Conservation (phyloP, 2,113 vertebrate genomes). For the Pollimyrus isidori region DNA sequence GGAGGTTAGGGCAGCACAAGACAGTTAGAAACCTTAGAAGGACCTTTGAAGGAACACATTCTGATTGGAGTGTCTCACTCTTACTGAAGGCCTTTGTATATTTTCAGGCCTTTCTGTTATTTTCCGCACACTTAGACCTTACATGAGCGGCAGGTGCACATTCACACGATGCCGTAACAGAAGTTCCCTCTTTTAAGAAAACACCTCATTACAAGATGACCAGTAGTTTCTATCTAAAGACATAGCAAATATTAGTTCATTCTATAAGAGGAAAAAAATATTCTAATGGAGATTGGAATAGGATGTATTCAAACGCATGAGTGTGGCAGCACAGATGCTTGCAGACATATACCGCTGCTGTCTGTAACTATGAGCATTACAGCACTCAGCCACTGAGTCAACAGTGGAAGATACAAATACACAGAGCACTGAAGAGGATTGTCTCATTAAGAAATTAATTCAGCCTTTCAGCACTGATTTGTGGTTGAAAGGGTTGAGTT, state of each 20-base stretch:
- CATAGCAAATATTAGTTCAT: background rate
- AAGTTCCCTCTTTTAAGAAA: background rate
- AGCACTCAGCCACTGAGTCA: background rate
- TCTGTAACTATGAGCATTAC: background rate
- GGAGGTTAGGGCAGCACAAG: background rate
- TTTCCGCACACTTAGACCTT: background rate
- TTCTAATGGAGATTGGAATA: background rate
- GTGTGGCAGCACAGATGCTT: background rate
- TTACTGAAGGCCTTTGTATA: background rate
- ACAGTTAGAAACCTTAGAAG: background rate
- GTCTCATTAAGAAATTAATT: background rate
- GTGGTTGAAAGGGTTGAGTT: background rate
- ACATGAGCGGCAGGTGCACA: background rate
- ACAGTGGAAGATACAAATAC: background rate
- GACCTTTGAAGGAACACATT: background rate
- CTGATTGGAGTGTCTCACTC: background rate
- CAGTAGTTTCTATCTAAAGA: background rate
- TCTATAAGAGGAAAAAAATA: background rate
- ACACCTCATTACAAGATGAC: background rate
- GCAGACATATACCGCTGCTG: background rate
- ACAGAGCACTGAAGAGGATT: background rate
- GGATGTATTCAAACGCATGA: background rate
- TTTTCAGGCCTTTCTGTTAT: background rate
- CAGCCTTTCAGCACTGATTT: background rate
- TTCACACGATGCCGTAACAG: background rate